Conservation (phyloP, 2,113 vertebrate genomes). For the Hemicordylus capensis region DNA sequence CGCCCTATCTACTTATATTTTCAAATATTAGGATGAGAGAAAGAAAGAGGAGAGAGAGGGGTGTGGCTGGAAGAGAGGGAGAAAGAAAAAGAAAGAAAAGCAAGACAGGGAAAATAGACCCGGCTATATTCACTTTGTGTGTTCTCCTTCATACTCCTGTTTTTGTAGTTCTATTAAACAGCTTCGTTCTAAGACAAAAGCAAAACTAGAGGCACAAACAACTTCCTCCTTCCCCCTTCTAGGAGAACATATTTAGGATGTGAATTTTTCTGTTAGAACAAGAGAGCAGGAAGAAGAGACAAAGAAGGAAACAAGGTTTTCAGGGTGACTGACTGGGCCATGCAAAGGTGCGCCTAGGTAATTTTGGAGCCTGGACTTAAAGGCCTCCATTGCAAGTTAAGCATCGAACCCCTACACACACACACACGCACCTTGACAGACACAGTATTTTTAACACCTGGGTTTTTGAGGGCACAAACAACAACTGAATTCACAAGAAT, state of each 20-base stretch:
- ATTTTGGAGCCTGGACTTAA: too few species aligned
- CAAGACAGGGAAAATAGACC: neutral
- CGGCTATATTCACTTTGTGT: neutral
- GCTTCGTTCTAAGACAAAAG: too few species aligned
- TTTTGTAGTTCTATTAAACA: neutral
- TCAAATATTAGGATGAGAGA: neutral
- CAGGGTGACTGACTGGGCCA: too few species aligned
- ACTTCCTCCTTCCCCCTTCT: neutral
- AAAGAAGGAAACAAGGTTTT: neutral
- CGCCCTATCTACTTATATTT: neutral
- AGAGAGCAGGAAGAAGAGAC: neutral
- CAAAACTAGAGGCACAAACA: neutral
- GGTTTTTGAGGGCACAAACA: too few species aligned
- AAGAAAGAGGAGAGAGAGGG: too few species aligned
- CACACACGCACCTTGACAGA: too few species aligned
- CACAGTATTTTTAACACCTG: too few species aligned
- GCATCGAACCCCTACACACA: too few species aligned
- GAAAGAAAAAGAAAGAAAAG: neutral
- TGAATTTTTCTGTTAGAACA: neutral
- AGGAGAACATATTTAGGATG: neutral
- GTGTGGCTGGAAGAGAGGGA: neutral
- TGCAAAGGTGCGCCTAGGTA: too few species aligned
- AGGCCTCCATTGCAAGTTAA: too few species aligned
- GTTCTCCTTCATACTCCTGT: neutral
- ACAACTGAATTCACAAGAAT: too few species aligned